Base-by-base conservation (phyloP, 2,113 vertebrate species). In the Ameiurus melas region DNA sequence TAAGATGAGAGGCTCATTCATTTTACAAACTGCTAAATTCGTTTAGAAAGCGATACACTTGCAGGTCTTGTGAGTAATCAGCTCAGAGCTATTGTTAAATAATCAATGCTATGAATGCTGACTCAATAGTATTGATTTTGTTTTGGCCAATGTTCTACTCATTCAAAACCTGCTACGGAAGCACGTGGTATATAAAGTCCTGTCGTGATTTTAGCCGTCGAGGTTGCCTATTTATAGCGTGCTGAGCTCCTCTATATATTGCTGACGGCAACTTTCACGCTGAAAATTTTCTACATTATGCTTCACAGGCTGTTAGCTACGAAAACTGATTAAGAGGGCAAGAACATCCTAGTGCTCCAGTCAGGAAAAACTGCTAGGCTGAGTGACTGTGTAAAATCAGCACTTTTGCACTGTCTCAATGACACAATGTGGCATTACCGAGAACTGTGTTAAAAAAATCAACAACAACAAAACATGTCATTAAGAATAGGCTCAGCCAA, bases 1-100 rank as follows among this genome's bases (percentile, higher is more conserved):
- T 78, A 89, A 89, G 85, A 87, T 39, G 85, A 87, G 85, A 86
- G 70, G 55, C 90, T 89, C 81, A 85, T 89, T 90, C 80, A 89
- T 90, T 88, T 88, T 90, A 78, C 87, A 85, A 80, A 20, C 73
- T 68, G 55, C 12, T 53, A 86, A 84, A 84, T 88, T 68, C 58
- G 27, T 86, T 88, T 88, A 83, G 86, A 90, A 88, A 6, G 57
- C 71, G 89, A 90, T 90, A 81, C 86, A 88, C 89, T 88, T 20
- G n/a, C 80, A 68, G 62, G 62, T 66, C 62, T 47, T 57, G 70
- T 17, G 68, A 81, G 86, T 62, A 82, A 86, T 86, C 51, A 17
- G 84, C 36, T 88, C 70, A 64, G 55, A 62, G 84, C 84, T 71
- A 87, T 75, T 75, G 87, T 84, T 55, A 53, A 87, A 88, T 39